Evolutionary conservation across 2,888 invertebrate species (phyloP).

Genomic region (Ophioninae sp.): DNA sequence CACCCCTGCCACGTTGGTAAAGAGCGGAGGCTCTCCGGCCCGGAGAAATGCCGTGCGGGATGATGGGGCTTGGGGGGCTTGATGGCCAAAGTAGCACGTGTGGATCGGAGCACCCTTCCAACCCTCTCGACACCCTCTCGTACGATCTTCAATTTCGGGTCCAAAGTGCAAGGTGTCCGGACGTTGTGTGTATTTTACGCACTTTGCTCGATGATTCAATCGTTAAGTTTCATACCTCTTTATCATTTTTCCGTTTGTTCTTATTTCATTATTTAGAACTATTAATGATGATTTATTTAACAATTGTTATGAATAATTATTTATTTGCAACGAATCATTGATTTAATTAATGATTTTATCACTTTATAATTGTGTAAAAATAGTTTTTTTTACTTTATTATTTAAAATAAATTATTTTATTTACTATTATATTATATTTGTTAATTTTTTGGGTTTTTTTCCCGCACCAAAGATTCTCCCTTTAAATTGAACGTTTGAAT

Average conservation of each 20-base stretch:
- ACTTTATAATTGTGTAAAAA: background rate
- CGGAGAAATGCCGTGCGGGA: constrained; percentile 73
- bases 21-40: constrained; percentile 49
- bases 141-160: constrained; percentile 55
- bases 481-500: no score
- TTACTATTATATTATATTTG: background rate
- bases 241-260: background rate
- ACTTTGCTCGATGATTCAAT: constrained; percentile 57
- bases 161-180: constrained; percentile 63
- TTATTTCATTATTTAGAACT: background rate
- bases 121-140: constrained; percentile 56
- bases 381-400: background rate
- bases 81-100: constrained; percentile 71
- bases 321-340: no score
- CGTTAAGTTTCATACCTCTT: background rate
- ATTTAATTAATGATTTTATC: no score
- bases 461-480: no score
- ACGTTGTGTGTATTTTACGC: constrained; percentile 71
- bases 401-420: no score
- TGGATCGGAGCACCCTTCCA: constrained; percentile 62
- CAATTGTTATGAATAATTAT: constrained; percentile 1
- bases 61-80: constrained; percentile 4
- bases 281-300: no score
- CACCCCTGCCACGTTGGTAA: constrained; percentile 58
- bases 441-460: background rate